Percentiles rank a stretch among this genome's conserved stretches.
Conservation (phyloP, 2,797 vertebrate genomes). For the Tympanoctomys barrerae region DNA sequence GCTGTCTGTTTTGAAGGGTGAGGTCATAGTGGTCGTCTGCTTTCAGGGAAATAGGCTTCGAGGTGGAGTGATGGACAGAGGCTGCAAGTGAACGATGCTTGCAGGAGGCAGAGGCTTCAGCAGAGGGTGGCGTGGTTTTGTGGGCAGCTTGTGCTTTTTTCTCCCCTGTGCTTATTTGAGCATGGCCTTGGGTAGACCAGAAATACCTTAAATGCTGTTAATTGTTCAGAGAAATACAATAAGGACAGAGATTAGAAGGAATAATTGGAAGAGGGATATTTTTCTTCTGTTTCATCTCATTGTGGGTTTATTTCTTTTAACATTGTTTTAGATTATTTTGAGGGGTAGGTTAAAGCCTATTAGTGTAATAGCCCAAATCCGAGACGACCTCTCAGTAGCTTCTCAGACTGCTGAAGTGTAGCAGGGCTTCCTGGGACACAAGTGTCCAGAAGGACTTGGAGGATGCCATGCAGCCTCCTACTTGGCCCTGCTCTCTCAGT, state of each 20-base stretch:
- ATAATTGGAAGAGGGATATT: neutral
- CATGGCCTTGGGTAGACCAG: neutral
- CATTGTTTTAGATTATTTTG: slow-evolving; percentile 44
- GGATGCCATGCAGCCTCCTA: neutral
- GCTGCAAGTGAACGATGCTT: neutral
- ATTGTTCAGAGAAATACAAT: slow-evolving; percentile 29
- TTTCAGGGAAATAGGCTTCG: slow-evolving; percentile 13
- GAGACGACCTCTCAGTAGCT: neutral
- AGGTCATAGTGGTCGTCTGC: neutral
- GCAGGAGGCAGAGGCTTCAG: neutral
- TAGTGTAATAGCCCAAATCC: neutral
- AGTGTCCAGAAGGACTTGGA: neutral
- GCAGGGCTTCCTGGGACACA: neutral
- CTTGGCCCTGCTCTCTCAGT: neutral
- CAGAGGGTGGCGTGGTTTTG: neutral
- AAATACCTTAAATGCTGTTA: slow-evolving; percentile 51
- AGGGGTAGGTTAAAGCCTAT: neutral
- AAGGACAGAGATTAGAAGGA: neutral
- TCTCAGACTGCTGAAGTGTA: neutral
- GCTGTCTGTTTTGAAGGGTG: slow-evolving; percentile 50
- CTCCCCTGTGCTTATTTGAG: neutral
- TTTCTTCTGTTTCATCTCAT: neutral
- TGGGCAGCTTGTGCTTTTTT: slow-evolving; percentile 8
- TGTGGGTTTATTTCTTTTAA: slow-evolving; percentile 25
- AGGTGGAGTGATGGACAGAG: neutral